Conservation (phyloP, 2,888 invertebrate species). For the Gortyna flavago region DNA sequence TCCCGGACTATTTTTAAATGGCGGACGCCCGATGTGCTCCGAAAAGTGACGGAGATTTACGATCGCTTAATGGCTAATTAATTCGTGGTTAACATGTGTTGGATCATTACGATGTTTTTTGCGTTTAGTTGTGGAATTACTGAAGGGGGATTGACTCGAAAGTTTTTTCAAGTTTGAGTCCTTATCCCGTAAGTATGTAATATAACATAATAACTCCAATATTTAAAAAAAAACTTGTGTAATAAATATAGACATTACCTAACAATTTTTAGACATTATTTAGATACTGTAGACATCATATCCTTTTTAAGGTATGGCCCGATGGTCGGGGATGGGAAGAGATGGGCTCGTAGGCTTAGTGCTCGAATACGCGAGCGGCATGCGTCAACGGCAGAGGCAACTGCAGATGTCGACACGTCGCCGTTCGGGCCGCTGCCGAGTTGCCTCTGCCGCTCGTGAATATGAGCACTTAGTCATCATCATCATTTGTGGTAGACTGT, state of each 20-base stretch:
- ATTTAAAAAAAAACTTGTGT: neutral
- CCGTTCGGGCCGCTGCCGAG: neutral
- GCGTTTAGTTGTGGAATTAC: slow-evolving; percentile 34
- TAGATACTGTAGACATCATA: neutral
- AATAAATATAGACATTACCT: neutral
- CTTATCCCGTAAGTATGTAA: neutral
- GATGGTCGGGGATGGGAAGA: no score
- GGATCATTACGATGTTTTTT: slow-evolving; percentile 64
- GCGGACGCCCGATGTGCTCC: slow-evolving; percentile 66
- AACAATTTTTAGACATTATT: neutral
- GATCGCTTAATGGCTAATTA: slow-evolving; percentile 78
- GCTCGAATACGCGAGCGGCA: no score
- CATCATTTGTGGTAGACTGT: neutral
- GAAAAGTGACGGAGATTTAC: slow-evolving; percentile 74
- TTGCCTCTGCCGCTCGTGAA: neutral
- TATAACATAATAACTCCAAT: neutral
- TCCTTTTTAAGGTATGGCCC: neutral
- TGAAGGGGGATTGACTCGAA: slow-evolving; percentile 9
- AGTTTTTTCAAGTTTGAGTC: neutral
- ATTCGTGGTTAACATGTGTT: slow-evolving; percentile 71
- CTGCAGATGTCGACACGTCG: neutral
- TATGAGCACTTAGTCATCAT: no score
- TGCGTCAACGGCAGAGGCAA: no score
- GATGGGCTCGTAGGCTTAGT: neutral
- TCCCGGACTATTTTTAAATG: slow-evolving; percentile 74